phyloP scores from a whole-genome alignment of 1,140 invertebrate genomes.

The Panagrolaimus sp. region DNA sequence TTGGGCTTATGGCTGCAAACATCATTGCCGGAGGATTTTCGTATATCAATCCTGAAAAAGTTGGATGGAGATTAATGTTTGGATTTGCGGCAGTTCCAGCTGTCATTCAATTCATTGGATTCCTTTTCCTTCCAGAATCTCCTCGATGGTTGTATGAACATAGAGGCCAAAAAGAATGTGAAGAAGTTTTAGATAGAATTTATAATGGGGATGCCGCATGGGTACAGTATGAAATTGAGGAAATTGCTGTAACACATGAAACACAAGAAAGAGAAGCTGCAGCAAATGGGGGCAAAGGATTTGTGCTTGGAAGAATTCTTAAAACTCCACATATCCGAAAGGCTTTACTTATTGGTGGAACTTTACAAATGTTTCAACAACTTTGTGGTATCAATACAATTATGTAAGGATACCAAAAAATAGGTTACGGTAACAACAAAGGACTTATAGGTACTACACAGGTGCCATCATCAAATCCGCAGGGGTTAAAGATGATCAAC shows the following conservation, averaged over 20 bases:
- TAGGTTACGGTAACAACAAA: background rate
- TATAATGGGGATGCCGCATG: slow-evolving; percentile 47
- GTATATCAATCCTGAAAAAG: slow-evolving; percentile 57
- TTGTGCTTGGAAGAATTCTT: slow-evolving; percentile 62
- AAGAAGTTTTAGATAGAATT: slow-evolving; percentile 51
- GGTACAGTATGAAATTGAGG: slow-evolving; percentile 35
- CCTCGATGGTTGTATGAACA: slow-evolving; percentile 65
- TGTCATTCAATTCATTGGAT: slow-evolving; percentile 65
- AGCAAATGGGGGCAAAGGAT: slow-evolving; percentile 31
- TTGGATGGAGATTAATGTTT: slow-evolving; percentile 64
- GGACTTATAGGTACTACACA: slow-evolving; percentile 61
- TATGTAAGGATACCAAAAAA: slow-evolving; percentile 61
- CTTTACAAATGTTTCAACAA: slow-evolving; percentile 66
- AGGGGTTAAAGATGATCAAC: slow-evolving; percentile 63
- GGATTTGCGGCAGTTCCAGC: slow-evolving; percentile 65
- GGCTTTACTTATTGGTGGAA: slow-evolving; percentile 66
- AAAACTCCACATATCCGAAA: slow-evolving; percentile 60
- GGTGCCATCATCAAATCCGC: slow-evolving; percentile 67
- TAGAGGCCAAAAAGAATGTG: slow-evolving; percentile 60
- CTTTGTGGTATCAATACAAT: slow-evolving; percentile 68
- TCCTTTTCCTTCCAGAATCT: slow-evolving; percentile 67
- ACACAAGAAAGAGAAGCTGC: slow-evolving; percentile 20
- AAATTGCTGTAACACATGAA: slow-evolving; percentile 25
- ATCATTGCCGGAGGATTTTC: slow-evolving; percentile 65
- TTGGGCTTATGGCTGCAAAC: slow-evolving; percentile 66